These are phyloP conservation scores for Tetramorium parvispinum DNA, from an alignment of 1,140 invertebrate species.

Conservation along the genomic window DNA sequence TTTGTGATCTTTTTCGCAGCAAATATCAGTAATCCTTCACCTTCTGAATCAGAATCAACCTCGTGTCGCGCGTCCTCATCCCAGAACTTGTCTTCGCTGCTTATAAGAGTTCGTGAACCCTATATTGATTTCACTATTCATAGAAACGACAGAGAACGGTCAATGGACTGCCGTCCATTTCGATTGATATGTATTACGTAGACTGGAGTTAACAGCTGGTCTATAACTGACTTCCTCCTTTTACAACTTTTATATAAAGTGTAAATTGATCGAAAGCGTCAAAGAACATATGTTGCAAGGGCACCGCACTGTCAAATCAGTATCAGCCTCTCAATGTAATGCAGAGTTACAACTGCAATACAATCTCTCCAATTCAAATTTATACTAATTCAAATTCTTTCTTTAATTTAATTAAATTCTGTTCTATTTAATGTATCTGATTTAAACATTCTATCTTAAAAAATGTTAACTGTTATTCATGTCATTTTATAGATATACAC, in stretches of 20 bases:
- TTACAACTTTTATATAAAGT: slow-evolving; percentile 52
- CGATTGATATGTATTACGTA: slow-evolving; percentile 45
- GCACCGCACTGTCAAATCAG: slow-evolving; percentile 16
- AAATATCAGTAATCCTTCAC: neutral
- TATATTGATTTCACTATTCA: slow-evolving; percentile 70
- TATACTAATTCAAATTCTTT: neutral
- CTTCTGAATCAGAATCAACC: neutral
- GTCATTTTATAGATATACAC: neutral
- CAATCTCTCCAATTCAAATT: neutral
- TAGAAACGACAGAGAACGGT: slow-evolving; percentile 60
- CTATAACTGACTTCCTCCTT: slow-evolving; percentile 54
- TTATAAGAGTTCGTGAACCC: slow-evolving; percentile 62
- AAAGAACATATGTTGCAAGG: slow-evolving; percentile 31
- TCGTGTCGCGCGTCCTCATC: neutral
- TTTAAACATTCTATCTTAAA: neutral
- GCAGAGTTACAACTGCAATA: neutral
- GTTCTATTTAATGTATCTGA: neutral
- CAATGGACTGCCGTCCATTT: slow-evolving; percentile 62
- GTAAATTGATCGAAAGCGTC: slow-evolving; percentile 38
- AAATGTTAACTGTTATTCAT: neutral
- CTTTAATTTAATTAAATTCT: neutral
- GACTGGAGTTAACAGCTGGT: slow-evolving; percentile 19
- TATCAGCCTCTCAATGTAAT: neutral
- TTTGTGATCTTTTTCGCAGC: neutral
- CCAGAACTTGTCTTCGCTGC: neutral